Conservation (phyloP, 2,113 vertebrate species). For the Pitta sordida region DNA sequence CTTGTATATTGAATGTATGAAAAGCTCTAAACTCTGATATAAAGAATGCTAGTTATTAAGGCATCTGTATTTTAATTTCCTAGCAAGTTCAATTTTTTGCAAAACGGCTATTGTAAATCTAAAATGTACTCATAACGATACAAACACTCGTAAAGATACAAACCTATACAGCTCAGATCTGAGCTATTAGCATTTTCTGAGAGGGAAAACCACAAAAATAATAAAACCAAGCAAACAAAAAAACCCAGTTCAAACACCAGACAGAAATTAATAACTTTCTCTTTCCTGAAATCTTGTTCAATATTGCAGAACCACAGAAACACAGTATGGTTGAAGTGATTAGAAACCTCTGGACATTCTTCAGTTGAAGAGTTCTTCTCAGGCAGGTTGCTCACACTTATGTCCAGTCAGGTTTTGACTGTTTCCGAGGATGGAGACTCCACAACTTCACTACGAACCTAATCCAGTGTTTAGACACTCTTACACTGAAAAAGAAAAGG, state of each 20-base stretch:
- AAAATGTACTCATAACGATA: not conserved
- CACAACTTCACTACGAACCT: not conserved
- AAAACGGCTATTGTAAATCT: not conserved
- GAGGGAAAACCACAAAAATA: not conserved
- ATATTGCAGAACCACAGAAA: not conserved
- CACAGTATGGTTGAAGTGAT: not conserved
- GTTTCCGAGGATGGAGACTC: not conserved
- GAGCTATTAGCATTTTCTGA: not conserved
- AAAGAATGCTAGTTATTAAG: not conserved
- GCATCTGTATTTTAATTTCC: not conserved
- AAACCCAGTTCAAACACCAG: not conserved
- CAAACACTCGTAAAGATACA: not conserved
- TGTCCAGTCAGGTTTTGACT: accelerated
- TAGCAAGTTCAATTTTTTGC: not conserved
- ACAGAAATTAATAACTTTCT: not conserved
- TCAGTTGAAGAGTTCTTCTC: not conserved
- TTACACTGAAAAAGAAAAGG: not conserved
- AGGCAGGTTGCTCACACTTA: not conserved
- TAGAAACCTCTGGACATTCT: not conserved
- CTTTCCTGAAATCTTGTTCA: not conserved
- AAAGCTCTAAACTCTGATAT: not conserved
- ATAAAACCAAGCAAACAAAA: not conserved
- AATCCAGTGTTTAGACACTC: not conserved
- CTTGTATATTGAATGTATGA: not conserved
- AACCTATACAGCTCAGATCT: not conserved